Conservation (phyloP, 2,888 invertebrate species). For the Ormyrus rosae region DNA sequence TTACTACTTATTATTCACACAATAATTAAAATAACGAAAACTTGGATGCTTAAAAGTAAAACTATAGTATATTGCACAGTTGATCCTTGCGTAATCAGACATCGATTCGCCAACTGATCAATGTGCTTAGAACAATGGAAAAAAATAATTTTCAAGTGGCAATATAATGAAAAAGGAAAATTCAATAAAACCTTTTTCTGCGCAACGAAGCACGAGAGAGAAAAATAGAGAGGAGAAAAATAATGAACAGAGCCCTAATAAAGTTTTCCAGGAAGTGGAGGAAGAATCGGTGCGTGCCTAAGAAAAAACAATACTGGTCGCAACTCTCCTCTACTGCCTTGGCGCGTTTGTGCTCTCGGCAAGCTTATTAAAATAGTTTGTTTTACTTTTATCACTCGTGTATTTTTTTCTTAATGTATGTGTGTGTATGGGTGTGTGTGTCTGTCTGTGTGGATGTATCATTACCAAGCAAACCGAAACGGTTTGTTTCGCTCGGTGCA, state of each 20-base stretch:
- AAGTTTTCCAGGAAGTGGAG: conserved; percentile 26
- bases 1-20: conserved; percentile 1
- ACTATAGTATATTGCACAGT: conserved; percentile 15
- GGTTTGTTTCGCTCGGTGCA: conserved; percentile 15
- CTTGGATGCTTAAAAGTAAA: conserved; percentile 13
- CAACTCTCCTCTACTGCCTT: conserved; percentile 51
- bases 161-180: not conserved
- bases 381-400: conserved; percentile 46
- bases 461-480: conserved; percentile 36
- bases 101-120: not conserved
- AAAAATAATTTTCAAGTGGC: not conserved
- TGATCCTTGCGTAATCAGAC: conserved; percentile 6
- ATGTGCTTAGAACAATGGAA: not conserved
- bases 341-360: conserved; percentile 55
- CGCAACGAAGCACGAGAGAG: conserved; percentile 18
- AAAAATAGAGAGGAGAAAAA: conserved; percentile 1
- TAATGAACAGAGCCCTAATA: conserved; percentile 18
- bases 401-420: conserved; percentile 21
- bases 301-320: conserved; percentile 56
- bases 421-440: conserved; percentile 16
- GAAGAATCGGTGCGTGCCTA: conserved; percentile 46
- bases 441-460: conserved; percentile 18
- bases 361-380: conserved; percentile 58
- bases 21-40: conserved; percentile 21
- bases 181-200: conserved; percentile 35